These are phyloP conservation scores for Cephonodes hylas DNA, from an alignment of 2,888 invertebrate genomes.

Conservation along the genomic window DNA sequence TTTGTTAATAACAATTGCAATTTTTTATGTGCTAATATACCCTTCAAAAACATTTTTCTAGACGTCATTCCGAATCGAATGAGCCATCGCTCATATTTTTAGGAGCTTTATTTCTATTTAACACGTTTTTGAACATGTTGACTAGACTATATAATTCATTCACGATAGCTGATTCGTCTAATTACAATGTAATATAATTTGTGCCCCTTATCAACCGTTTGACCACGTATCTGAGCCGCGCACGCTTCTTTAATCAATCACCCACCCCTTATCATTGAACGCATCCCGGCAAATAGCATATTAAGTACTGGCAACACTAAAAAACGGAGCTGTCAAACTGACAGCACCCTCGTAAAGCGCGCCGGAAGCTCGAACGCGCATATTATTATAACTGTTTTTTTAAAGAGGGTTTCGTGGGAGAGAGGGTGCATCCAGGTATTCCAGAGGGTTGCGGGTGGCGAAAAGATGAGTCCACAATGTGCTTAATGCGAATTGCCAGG, in stretches of 20 bases:
- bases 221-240: constrained; percentile 61
- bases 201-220: constrained; percentile 21
- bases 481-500: constrained; percentile 61
- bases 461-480: constrained; percentile 64
- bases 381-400: constrained; percentile 75
- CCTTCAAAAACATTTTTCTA: too few relatives aligned
- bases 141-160: too few relatives aligned
- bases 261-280: constrained; percentile 67
- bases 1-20: too few relatives aligned
- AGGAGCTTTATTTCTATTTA: too few relatives aligned
- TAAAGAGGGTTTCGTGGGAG: constrained; percentile 68
- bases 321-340: constrained; percentile 65
- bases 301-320: constrained; percentile 69
- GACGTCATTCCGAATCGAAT: too few relatives aligned
- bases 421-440: constrained; percentile 55
- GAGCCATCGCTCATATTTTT: too few relatives aligned
- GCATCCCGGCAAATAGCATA: constrained; percentile 77
- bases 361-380: constrained; percentile 66
- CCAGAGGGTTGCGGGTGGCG: constrained; percentile 31
- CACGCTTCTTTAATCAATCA: constrained; percentile 80
- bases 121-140: too few relatives aligned
- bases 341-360: constrained; percentile 37
- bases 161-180: neutral
- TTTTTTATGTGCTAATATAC: too few relatives aligned
- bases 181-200: neutral